Percentiles rank a stretch among this genome's conserved stretches.
Conservation (phyloP, 2,797 vertebrate genomes). For the Garrulus glandarius region DNA sequence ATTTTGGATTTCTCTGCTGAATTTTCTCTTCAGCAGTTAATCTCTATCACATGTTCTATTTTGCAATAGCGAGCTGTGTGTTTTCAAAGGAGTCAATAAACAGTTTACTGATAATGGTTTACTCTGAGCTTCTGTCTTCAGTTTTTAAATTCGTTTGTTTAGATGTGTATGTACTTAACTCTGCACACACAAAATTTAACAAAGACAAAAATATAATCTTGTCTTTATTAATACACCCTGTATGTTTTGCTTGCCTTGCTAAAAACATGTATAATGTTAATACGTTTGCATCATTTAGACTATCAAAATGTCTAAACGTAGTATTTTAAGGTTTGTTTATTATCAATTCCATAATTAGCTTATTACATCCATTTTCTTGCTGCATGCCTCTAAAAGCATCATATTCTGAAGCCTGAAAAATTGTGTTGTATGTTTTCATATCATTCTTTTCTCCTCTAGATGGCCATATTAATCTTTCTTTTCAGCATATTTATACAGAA, state of each 20-base stretch:
- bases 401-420: background rate
- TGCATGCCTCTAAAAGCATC: background rate
- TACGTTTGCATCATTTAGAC: background rate
- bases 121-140: background rate
- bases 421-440: slow-evolving; percentile 21
- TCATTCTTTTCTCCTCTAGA: slow-evolving; percentile 75
- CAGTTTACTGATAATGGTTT: background rate
- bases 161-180: background rate
- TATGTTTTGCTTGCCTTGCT: background rate
- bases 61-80: background rate
- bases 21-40: background rate
- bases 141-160: background rate
- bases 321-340: background rate
- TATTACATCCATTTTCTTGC: background rate
- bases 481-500: background rate
- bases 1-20: background rate
- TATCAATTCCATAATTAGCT: background rate
- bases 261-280: background rate
- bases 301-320: background rate
- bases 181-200: background rate
- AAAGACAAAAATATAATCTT: background rate
- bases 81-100: background rate
- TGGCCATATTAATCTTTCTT: slow-evolving; percentile 76
- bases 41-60: background rate
- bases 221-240: background rate